These are phyloP conservation scores for Regulus satrapa DNA, from an alignment of 2,113 vertebrate genomes.

Conservation along the genomic window DNA sequence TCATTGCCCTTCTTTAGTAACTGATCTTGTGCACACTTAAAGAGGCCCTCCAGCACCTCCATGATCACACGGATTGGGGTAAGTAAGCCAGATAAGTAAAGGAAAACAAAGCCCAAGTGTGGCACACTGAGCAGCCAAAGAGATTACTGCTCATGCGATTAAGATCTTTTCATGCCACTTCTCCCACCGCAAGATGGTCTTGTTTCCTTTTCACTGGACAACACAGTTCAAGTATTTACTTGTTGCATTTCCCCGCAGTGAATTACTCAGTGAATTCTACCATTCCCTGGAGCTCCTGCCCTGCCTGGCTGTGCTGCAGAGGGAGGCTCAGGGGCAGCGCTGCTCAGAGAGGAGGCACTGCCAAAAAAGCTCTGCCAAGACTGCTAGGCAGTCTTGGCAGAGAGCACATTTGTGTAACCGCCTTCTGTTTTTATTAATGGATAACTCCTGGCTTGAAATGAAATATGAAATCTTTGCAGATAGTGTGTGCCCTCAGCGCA, in stretches of 20 bases:
- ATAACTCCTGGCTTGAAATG: neutral
- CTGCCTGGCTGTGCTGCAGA: neutral
- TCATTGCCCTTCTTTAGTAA: conserved; percentile 34
- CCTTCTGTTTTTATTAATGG: conserved; percentile 15
- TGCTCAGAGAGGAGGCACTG: neutral
- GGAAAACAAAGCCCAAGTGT: conserved; percentile 64
- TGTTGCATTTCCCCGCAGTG: conserved; percentile 9
- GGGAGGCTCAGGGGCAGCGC: neutral
- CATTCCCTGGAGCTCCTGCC: neutral
- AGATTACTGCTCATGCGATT: conserved; percentile 67
- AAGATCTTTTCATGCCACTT: conserved; percentile 52
- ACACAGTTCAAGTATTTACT: conserved; percentile 52
- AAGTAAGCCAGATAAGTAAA: conserved; percentile 58
- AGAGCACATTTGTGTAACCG: neutral
- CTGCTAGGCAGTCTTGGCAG: neutral
- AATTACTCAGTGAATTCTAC: neutral
- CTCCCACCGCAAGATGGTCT: conserved; percentile 38
- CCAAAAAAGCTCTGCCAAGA: neutral
- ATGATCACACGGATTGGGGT: neutral
- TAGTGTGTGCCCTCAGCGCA: neutral
- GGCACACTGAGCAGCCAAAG: conserved; percentile 46
- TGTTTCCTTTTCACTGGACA: conserved; percentile 60
- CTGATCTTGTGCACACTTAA: neutral
- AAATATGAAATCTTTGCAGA: neutral
- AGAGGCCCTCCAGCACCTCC: conserved; percentile 27